Percentiles rank a stretch among this genome's conserved stretches.
phyloP scores from a whole-genome alignment of 2,888 invertebrate species.

The Steinernema scapterisci region DNA sequence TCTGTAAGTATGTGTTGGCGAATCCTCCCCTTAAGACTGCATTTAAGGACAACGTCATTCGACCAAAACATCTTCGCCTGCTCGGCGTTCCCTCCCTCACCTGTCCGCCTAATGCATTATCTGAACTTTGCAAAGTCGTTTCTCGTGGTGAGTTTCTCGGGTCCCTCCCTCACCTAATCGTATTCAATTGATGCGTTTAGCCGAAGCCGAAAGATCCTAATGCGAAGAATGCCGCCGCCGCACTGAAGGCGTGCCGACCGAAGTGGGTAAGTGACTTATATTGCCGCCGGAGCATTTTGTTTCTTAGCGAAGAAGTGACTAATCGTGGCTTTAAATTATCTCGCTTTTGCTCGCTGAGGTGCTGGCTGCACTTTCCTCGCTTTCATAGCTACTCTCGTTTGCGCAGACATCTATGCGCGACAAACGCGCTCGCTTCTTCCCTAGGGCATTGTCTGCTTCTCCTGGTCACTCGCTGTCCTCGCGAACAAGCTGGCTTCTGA shows the following conservation, averaged over 20 bases:
- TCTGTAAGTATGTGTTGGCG: constrained; percentile 3
- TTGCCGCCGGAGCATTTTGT: background rate
- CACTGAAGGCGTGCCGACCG: background rate
- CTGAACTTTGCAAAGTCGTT: constrained; percentile 8
- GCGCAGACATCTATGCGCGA: constrained; percentile 29
- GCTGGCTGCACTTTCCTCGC: constrained; percentile 31
- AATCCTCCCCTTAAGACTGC: background rate
- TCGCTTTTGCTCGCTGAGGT: constrained; percentile 5
- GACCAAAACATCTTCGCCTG: background rate
- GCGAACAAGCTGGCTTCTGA: constrained; percentile 32
- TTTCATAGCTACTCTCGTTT: constrained; percentile 23
- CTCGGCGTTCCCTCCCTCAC: constrained; percentile 6
- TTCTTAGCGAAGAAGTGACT: constrained; percentile 16
- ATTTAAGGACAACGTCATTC: constrained; percentile 16
- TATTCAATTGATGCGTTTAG: constrained; percentile 5
- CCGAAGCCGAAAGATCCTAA: background rate
- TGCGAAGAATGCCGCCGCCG: background rate
- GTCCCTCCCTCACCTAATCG: background rate
- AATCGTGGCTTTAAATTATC: constrained; percentile 27
- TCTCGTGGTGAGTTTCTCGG: background rate
- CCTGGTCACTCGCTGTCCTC: constrained; percentile 30
- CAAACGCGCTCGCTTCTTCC: constrained; percentile 31
- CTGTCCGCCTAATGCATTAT: constrained; percentile 20
- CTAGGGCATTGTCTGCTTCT: constrained; percentile 31
- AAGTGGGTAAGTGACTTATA: constrained; percentile 1